Conservation (phyloP, 1,140 invertebrate genomes). For the Rhopalosiphum maidis region DNA sequence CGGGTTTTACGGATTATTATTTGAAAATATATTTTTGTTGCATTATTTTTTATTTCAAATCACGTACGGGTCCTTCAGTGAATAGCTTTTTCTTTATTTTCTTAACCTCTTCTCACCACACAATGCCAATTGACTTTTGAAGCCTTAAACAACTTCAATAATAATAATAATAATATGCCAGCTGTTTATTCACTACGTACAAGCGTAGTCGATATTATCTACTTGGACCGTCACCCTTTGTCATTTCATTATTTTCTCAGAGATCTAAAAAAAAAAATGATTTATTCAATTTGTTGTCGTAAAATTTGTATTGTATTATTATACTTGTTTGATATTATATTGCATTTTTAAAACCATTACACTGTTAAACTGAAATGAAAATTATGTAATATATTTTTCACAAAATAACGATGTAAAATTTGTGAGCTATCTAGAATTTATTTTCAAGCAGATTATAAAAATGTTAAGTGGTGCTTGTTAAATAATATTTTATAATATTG, state of each 20-base stretch:
- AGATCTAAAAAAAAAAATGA: neutral
- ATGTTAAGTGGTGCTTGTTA: neutral
- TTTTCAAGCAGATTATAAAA: neutral
- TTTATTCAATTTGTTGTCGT: neutral
- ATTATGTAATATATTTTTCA: neutral
- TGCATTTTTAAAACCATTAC: neutral
- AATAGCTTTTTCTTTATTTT: constrained; percentile 36
- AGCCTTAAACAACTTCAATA: constrained; percentile 5
- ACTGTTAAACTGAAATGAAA: neutral
- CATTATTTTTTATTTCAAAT: constrained; percentile 8
- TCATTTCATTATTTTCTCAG: neutral
- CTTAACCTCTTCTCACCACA: neutral
- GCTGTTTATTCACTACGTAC: neutral
- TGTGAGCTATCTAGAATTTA: neutral
- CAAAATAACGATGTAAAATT: neutral
- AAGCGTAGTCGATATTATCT: neutral
- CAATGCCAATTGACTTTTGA: constrained; percentile 14
- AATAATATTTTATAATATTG: neutral
- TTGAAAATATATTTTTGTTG: neutral
- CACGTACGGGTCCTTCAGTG: neutral
- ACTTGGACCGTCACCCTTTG: neutral
- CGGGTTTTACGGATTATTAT: neutral
- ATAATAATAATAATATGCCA: neutral
- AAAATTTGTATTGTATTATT: neutral
- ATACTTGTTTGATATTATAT: neutral